Conservation (phyloP, 2,797 vertebrate genomes). For the Fundulus diaphanus region DNA sequence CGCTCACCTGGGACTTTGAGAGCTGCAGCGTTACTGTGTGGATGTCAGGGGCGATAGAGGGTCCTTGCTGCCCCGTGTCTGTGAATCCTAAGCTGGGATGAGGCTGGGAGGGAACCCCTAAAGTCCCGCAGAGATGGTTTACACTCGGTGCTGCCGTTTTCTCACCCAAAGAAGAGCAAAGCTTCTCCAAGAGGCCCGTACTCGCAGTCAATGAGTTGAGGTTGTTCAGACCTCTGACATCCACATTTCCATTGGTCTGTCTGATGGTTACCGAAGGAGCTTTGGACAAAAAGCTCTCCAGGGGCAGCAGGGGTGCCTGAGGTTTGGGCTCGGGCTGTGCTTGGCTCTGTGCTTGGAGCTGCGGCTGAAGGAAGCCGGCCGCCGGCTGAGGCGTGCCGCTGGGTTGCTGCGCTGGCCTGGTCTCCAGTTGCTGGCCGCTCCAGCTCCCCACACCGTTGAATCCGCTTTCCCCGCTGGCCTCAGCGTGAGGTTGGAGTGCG, state of each 20-base stretch:
- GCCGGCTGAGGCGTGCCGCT: constrained; percentile 59
- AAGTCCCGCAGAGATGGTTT: constrained; percentile 61
- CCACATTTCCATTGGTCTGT: constrained; percentile 67
- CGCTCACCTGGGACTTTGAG: constrained; percentile 92
- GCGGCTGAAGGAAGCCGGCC: constrained; percentile 62
- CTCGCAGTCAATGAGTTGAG: constrained; percentile 49
- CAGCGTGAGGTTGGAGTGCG: constrained; percentile 65
- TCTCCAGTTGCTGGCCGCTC: constrained; percentile 65
- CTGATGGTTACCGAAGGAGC: constrained; percentile 50
- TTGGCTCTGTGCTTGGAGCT: constrained; percentile 62
- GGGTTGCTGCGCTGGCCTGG: constrained; percentile 50
- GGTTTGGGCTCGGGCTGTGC: constrained; percentile 59
- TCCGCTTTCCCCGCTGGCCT: constrained; percentile 57
- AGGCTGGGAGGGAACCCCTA: constrained; percentile 68
- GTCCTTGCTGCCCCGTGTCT: constrained; percentile 75
- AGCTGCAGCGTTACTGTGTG: constrained; percentile 93
- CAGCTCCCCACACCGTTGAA: constrained; percentile 76
- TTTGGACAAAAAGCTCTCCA: constrained; percentile 78
- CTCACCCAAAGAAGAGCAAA: constrained; percentile 67
- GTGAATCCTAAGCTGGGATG: constrained; percentile 71
- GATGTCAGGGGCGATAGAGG: constrained; percentile 84
- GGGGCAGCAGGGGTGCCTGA: constrained; percentile 64
- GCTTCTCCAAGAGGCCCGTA: constrained; percentile 72
- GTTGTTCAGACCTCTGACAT: constrained; percentile 62
- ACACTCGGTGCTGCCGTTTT: constrained; percentile 61